Conservation (phyloP, 2,888 invertebrate species). For the Drosophila meridionalis region DNA sequence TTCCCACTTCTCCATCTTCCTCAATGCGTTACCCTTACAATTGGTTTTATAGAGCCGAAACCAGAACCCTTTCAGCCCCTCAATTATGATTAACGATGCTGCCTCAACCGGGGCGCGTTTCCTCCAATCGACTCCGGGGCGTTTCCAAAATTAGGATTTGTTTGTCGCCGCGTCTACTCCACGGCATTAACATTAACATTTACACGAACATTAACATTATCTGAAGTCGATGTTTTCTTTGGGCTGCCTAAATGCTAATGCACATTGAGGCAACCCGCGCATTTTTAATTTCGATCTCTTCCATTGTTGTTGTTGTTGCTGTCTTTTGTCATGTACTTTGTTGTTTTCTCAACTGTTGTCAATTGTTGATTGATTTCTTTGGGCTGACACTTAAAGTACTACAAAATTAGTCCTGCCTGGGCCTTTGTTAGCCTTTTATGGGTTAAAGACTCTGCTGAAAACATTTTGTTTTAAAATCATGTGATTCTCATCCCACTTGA, state of each 20-base stretch:
- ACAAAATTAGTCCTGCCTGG: slow-evolving; percentile 56
- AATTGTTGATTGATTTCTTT: slow-evolving; percentile 72
- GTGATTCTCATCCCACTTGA: slow-evolving; percentile 1
- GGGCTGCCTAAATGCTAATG: slow-evolving; percentile 42
- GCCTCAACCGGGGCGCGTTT: slow-evolving; percentile 1
- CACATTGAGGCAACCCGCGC: slow-evolving; percentile 53
- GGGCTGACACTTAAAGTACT: slow-evolving; percentile 61
- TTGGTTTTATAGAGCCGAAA: slow-evolving; percentile 42
- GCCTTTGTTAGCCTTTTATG: slow-evolving; percentile 36
- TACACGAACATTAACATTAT: slow-evolving; percentile 53
- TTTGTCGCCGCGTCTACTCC: slow-evolving; percentile 60
- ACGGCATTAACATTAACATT: slow-evolving; percentile 64
- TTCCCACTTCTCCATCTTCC: slow-evolving; percentile 12
- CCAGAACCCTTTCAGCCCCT: slow-evolving; percentile 54
- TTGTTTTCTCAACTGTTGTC: slow-evolving; percentile 60
- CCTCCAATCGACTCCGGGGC: slow-evolving; percentile 19
- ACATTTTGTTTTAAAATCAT: slow-evolving; percentile 46
- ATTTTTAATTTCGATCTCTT: slow-evolving; percentile 24
- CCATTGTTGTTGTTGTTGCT: slow-evolving; percentile 23
- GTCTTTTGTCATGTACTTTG: slow-evolving; percentile 32
- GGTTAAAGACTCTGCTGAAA: slow-evolving; percentile 29
- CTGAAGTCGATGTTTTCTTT: slow-evolving; percentile 33
- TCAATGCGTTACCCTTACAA: slow-evolving; percentile 36
- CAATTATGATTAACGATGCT: slow-evolving; percentile 73
- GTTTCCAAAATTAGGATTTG: slow-evolving; percentile 65